phyloP scores from a whole-genome alignment of 2,797 vertebrate genomes.

The Setipinna tenuifilis region DNA sequence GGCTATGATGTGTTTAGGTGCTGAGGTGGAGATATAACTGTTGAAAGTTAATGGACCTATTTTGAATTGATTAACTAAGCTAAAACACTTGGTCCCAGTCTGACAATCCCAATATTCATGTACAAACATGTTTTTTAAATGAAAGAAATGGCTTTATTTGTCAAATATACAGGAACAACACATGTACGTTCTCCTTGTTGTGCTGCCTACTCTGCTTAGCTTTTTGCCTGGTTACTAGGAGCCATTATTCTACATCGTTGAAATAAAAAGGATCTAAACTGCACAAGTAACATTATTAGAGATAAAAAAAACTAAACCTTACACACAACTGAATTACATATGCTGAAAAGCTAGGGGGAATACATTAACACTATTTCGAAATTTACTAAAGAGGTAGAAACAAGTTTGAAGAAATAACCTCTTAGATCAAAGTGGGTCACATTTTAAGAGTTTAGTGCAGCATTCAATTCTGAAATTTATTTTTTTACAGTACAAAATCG shows the following conservation, averaged over 20 bases:
- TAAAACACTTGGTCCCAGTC: slow-evolving; percentile 1
- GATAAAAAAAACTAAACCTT: neutral
- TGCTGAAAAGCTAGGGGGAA: neutral
- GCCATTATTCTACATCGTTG: neutral
- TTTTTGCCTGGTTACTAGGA: neutral
- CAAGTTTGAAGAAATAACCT: neutral
- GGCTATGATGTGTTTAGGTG: neutral
- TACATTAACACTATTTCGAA: neutral
- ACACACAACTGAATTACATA: slow-evolving; percentile 7
- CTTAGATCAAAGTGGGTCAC: neutral
- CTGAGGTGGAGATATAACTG: neutral
- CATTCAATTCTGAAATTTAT: neutral
- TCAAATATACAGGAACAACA: neutral
- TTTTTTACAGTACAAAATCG: slow-evolving; percentile 5
- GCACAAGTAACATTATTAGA: slow-evolving; percentile 1
- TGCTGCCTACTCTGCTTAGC: neutral
- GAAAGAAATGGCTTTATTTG: neutral
- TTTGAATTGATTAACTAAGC: neutral
- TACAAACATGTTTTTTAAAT: neutral
- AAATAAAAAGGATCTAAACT: neutral
- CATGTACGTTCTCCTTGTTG: neutral
- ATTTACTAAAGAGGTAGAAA: neutral
- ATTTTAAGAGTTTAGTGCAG: neutral
- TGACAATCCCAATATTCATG: neutral
- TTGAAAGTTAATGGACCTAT: neutral